Base-by-base conservation (phyloP, 2,797 vertebrate species). In the Pseudotriccus pelzelni region DNA sequence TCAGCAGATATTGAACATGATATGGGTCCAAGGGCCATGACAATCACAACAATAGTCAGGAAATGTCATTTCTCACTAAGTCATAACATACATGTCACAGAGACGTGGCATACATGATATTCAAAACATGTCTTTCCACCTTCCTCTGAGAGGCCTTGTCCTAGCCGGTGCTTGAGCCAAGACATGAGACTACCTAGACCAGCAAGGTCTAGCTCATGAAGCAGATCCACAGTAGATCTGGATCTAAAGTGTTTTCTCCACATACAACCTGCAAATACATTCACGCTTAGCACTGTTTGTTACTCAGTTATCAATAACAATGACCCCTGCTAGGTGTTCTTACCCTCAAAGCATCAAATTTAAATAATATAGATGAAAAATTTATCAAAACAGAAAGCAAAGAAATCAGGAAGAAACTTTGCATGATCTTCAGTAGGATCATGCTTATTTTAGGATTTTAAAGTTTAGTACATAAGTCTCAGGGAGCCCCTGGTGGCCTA, bases 61-160 rank as follows among this genome's bases (percentile, higher is more conserved):
- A 90, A 75, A 91, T 32, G 0, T 1, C 22, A 64, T 72, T 77
- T 77, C 46, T 96, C 30, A 60, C 10, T 5, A 70, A 43, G 37
- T 21, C 1, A 3, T 47, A 46, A 14, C 27, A 58, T 23, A 17
- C 8, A 56, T 0, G 2, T 82, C 70, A 64, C 34, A 60, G 69
- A 73, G 28, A 10, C 0, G 0, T 52, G 41, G 14, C 21, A 53
- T 27, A 49, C 0, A 12, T 41, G 5, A 32, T 32, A 41, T 30
- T 55, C 18, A 73, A 50, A 80, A 37, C 0, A 0, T 15, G 3
- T 30, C 9, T 67, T 67, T 75, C 39, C 22, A 55, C n/a, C 21
- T 89, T 87, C 28, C 32, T 78, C 49, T 2, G 2, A 64, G 16
- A 70, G 9, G 4, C 8, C 6, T 14, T 6, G 10, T 41, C 24